Percentiles rank a stretch among this genome's conserved stretches.
Evolutionary conservation across 2,888 invertebrate species (phyloP).

Genomic region (Nipponacmea schrenckii): DNA sequence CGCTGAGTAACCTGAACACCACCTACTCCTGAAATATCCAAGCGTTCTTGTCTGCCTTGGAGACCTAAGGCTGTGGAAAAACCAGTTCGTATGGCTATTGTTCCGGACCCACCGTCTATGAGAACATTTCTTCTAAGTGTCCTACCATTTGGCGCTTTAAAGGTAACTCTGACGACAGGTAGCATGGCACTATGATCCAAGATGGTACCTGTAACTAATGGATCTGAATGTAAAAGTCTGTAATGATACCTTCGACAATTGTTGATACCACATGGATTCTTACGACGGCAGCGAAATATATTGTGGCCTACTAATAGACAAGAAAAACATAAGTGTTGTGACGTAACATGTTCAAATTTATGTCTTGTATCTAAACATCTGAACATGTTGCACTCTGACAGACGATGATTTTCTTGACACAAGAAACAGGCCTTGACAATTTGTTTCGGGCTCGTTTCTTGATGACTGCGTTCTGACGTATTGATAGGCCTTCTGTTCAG

Average conservation of each 20-base stretch:
- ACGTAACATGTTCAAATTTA: not conserved
- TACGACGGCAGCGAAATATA: not conserved
- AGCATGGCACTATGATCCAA: not conserved
- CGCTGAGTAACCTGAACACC: not conserved
- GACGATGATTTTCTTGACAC: constrained; percentile 1
- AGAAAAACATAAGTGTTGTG: not conserved
- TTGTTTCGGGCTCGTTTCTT: no score
- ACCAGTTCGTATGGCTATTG: not conserved
- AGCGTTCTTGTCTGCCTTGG: not conserved
- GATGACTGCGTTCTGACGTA: no score
- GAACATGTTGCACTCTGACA: not conserved
- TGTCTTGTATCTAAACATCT: not conserved
- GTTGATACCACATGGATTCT: no score
- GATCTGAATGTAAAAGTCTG: not conserved
- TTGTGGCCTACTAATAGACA: not conserved
- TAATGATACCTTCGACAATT: not conserved
- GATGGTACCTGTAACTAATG: not conserved
- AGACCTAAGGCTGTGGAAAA: not conserved
- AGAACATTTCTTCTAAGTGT: not conserved
- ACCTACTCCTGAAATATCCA: not conserved
- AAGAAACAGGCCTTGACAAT: not conserved
- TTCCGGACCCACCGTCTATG: not conserved
- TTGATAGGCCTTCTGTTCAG: no score
- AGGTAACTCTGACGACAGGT: not conserved
- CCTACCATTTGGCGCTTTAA: not conserved